Percentiles rank a stretch among this genome's conserved stretches.
These are phyloP conservation scores for Podotricha telesiphe DNA, from an alignment of 2,888 invertebrate species.

Conservation along the genomic window DNA sequence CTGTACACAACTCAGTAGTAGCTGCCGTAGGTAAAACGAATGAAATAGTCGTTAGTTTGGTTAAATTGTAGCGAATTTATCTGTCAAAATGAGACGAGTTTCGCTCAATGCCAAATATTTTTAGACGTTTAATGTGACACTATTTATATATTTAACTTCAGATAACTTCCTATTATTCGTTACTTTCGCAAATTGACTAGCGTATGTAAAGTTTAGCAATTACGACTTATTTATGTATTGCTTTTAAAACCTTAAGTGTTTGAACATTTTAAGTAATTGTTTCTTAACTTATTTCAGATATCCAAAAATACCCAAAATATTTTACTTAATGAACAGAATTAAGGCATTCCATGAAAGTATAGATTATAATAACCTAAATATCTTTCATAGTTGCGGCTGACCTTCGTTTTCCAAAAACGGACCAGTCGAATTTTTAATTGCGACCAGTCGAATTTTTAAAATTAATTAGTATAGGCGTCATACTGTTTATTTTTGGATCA, in stretches of 20 bases:
- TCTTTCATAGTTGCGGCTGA: background rate
- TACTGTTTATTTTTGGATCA: constrained; percentile 8
- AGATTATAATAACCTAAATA: constrained; percentile 6
- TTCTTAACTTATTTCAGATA: constrained; percentile 1
- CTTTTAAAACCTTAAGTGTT: too few species aligned
- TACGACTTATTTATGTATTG: too few species aligned
- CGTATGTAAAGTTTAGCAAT: background rate
- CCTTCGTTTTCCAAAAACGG: constrained; percentile 18
- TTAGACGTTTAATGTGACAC: constrained; percentile 16
- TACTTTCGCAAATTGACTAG: background rate
- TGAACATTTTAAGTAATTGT: background rate
- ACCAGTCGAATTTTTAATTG: background rate
- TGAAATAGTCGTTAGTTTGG: too few species aligned
- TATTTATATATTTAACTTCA: constrained; percentile 11
- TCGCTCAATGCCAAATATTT: constrained; percentile 4
- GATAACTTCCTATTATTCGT: background rate
- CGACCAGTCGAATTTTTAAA: background rate
- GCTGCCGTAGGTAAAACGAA: too few species aligned
- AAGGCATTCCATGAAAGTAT: constrained; percentile 6
- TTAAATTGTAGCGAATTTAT: background rate
- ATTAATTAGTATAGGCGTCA: constrained; percentile 2
- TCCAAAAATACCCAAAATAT: constrained; percentile 3
- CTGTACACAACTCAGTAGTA: too few species aligned
- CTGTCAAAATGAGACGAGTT: background rate
- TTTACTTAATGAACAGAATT: background rate